phyloP scores from a whole-genome alignment of 2,113 vertebrate species.

The Chinchilla lanigera region DNA sequence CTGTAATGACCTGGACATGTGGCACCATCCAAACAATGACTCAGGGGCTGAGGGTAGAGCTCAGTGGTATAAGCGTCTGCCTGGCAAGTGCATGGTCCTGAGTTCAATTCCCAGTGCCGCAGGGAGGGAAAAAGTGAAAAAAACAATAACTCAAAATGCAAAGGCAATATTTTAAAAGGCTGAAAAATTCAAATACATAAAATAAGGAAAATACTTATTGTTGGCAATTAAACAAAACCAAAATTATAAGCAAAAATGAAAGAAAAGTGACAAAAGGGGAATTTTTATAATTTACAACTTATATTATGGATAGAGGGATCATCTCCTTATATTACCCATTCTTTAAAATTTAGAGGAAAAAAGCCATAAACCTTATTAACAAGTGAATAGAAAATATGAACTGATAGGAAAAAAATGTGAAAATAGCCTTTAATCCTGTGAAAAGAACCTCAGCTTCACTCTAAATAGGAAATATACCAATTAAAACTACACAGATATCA shows the following conservation, averaged over 20 bases:
- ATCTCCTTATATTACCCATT: not conserved
- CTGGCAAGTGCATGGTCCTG: too few species aligned
- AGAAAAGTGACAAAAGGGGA: not conserved
- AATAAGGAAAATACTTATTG: not conserved
- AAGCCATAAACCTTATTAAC: not conserved
- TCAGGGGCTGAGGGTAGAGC: too few species aligned
- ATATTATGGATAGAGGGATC: not conserved
- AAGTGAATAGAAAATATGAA: not conserved
- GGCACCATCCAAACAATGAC: not conserved
- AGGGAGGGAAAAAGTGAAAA: too few species aligned
- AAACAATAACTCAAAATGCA: not conserved
- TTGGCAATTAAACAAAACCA: not conserved
- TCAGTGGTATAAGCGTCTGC: too few species aligned
- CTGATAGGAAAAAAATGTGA: not conserved
- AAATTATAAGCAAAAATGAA: constrained; percentile 8
- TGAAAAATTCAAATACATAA: not conserved
- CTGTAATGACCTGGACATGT: not conserved
- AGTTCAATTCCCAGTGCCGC: too few species aligned
- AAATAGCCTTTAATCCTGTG: not conserved
- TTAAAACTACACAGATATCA: not conserved
- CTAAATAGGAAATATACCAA: not conserved
- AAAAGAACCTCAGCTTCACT: not conserved
- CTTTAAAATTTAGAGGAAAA: not conserved
- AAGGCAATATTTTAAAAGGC: not conserved
- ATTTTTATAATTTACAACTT: not conserved